Evolutionary conservation across 2,797 vertebrate genomes (phyloP).

Genomic region (Kryptolebias ocellatus): DNA sequence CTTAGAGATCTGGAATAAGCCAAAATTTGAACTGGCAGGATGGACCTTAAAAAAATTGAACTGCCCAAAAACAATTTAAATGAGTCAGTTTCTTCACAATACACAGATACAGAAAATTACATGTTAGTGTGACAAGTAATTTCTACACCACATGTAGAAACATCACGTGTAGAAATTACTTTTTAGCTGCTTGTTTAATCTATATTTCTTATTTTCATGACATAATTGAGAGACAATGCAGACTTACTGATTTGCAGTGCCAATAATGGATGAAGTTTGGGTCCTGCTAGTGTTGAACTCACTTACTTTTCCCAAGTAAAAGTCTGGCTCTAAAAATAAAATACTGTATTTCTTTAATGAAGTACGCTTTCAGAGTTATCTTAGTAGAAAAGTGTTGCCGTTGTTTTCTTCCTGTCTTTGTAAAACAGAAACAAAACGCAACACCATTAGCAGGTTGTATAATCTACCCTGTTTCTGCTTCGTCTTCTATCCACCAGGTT

Average conservation of each 20-base stretch:
- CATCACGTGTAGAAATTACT: neutral
- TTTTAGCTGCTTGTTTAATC: neutral
- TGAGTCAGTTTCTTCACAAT: too few relatives aligned
- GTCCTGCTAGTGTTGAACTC: neutral
- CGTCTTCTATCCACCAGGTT: neutral
- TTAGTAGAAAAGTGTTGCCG: neutral
- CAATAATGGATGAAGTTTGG: too few relatives aligned
- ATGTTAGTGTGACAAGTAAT: neutral
- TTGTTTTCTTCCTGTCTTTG: neutral
- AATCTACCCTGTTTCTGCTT: slow-evolving; percentile 1
- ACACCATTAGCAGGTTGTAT: neutral
- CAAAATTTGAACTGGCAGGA: too few relatives aligned
- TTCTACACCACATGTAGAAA: neutral
- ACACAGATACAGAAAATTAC: neutral
- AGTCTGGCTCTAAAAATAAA: slow-evolving; percentile 5
- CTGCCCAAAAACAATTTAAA: too few relatives aligned
- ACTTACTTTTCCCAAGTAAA: slow-evolving; percentile 9
- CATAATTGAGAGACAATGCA: too few relatives aligned
- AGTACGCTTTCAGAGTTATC: slow-evolving; percentile 6
- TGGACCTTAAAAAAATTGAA: too few relatives aligned
- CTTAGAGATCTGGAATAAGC: too few relatives aligned
- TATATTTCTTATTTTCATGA: neutral
- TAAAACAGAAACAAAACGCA: neutral
- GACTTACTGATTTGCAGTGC: neutral
- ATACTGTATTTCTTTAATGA: neutral